Evolutionary conservation across 2,113 vertebrate genomes (phyloP), one percentile per base, ranked within the genome.

Genomic region (Corythaeola cristata): DNA sequence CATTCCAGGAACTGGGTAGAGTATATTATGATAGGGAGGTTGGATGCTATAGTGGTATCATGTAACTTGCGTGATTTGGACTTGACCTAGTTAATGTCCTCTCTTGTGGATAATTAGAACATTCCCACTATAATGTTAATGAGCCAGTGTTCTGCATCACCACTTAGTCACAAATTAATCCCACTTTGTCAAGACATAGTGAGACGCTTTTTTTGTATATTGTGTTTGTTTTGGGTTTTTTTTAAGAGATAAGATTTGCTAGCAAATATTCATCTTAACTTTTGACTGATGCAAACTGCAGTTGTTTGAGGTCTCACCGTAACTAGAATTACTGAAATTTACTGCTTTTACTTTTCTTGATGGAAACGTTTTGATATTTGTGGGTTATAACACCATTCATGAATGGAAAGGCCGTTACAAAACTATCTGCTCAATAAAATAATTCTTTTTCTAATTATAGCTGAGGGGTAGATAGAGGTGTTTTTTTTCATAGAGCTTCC

Each of bases 1-100:
- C 3, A 73, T 89, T 69, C 41, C 49, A 66, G 76, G 58, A 83
- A 69, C 47, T 35, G 26, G 28, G 50, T 45, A 80, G 19, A 59
- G 17, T 6, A 2, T 50, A 16, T 33, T 71, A 6, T 39, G 45
- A n/a, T 28, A 16, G 30, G 37, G 33, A 67, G 5, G 3, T 11
- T 76, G 50, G 76, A 68, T 84, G 28, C 6, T 73, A 4, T 12
- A 85, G 58, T 39, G 55, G 44, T 79, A 60, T 32, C 49, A 78
- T 47, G 11, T 8, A 79, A 66, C 35, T 71, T 81, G 26, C 55
- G 45, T 80, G 76, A 90, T 73, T 95, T 74, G 49, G 69, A 82
- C 76, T 71, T 96, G 83, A 90, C 66, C 73, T 75, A 75, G 17
- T 84, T 91, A 92, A 91, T 89, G 66, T 72, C 27, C 32, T 87